Conservation (phyloP, 2,113 vertebrate species). For the Lampris incognitus region DNA sequence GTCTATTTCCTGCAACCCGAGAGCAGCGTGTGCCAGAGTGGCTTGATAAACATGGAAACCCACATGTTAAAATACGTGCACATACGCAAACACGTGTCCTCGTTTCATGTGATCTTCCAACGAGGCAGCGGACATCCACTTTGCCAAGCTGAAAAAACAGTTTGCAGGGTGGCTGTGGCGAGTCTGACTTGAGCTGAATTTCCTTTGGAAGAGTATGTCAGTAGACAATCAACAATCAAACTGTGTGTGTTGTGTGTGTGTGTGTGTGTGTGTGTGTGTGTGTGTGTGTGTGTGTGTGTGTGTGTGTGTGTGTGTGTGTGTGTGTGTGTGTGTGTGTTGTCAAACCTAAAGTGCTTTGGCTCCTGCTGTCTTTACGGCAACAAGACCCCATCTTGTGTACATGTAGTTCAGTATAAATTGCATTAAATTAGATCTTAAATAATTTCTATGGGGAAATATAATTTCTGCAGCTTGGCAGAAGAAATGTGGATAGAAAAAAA, state of each 20-base stretch:
- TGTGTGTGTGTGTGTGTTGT: not conserved
- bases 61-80: conserved; percentile 40
- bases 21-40: conserved; percentile 44
- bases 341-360: not conserved
- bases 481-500: too few species aligned
- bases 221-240: conserved; percentile 61
- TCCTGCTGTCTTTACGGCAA: too few species aligned
- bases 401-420: too few species aligned
- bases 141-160: conserved; percentile 79
- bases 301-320: conserved; percentile 16
- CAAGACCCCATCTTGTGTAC: too few species aligned
- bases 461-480: too few species aligned
- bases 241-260: conserved; percentile 15
- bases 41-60: conserved; percentile 65
- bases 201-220: conserved; percentile 70
- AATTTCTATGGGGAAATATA: too few species aligned
- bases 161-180: conserved; percentile 53
- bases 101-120: conserved; percentile 57
- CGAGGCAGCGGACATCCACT: conserved; percentile 64
- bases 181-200: conserved; percentile 55
- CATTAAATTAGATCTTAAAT: too few species aligned
- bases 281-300: conserved; percentile 31
- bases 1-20: conserved; percentile 68
- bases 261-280: conserved; percentile 15
- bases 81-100: conserved; percentile 17